Evolutionary conservation across 2,888 invertebrate species (phyloP), one percentile per base, ranked within the genome.

Genomic region (Clitarchus hookeri): DNA sequence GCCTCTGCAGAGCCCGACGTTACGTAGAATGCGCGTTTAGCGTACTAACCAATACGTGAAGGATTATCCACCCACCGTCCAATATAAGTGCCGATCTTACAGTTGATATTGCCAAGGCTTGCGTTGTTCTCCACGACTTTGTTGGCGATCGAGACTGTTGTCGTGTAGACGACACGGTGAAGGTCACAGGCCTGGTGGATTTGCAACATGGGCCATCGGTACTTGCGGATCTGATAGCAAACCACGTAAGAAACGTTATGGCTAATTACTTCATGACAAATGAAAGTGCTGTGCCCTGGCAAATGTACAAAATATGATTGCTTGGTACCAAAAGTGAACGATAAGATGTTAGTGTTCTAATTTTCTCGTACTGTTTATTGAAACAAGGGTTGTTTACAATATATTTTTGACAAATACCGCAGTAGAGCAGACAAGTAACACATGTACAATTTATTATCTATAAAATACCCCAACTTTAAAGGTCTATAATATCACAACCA

Each of bases 11-110:
- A 86, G 90, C 89, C 83, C 84, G 89, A 86, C 85, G 89, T 78
- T 89, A 88, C 53, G 88, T 90, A n/a, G 89, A 90, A 87, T 89
- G 89, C 86, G 87, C 89, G 84, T 89, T 90, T 87, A 89, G 89
- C n/a, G 90, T 90, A 87, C 87, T 89, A 2, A 87, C 87, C 53
- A 89, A 90, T 88, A 90, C 90, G 87, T 90, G 89, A 89, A 86
- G 90, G 87, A 90, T 90, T 87, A 89, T 90, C 86, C 90, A 90
- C 88, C 87, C 89, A 86, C 89, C 90, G 11, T 44, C 86, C 26
- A 86, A 87, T 84, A 77, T 87, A 26, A 44, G 85, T 79, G 85
- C 87, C 25, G 88, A 89, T 84, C 88, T 88, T 87, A 88, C 88
- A 82, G 86, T 87, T 12, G 84, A 86, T 83, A 88, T 89, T 77